These are phyloP conservation scores for Limnephilus lunatus DNA, from an alignment of 2,888 invertebrate species.

Conservation along the genomic window DNA sequence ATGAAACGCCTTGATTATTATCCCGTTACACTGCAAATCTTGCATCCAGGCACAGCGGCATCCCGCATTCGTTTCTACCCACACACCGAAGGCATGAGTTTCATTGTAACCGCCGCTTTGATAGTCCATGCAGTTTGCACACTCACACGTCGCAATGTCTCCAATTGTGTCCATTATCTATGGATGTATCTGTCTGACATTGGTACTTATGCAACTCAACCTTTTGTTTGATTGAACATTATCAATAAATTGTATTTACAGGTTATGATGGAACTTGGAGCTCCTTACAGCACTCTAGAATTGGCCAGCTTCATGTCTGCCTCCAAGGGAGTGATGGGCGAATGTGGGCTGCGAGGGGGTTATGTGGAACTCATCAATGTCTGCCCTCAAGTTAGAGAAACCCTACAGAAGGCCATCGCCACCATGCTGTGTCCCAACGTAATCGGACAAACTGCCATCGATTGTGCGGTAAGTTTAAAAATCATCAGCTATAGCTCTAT, in stretches of 20 bases:
- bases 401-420: conserved; percentile 92
- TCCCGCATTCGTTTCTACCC: no score
- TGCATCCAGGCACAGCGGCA: no score
- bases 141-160: no score
- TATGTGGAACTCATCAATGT: conserved; percentile 95
- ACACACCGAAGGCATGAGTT: no score
- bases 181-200: no score
- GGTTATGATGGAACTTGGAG: conserved; percentile 92
- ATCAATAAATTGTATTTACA: conserved; percentile 66
- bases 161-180: no score
- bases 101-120: no score
- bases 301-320: conserved; percentile 97
- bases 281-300: conserved; percentile 90
- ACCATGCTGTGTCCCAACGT: conserved; percentile 97
- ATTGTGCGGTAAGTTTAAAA: conserved; percentile 84
- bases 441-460: conserved; percentile 93
- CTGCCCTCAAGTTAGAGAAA: conserved; percentile 87
- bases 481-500: background rate
- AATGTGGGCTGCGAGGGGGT: conserved; percentile 98
- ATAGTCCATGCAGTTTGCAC: no score
- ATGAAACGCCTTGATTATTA: no score
- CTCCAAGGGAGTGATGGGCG: conserved; percentile 96
- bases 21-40: no score
- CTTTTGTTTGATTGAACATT: background rate
- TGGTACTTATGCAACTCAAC: background rate